Conservation (phyloP, 2,113 vertebrate species). For the Carettochelys insculpta region DNA sequence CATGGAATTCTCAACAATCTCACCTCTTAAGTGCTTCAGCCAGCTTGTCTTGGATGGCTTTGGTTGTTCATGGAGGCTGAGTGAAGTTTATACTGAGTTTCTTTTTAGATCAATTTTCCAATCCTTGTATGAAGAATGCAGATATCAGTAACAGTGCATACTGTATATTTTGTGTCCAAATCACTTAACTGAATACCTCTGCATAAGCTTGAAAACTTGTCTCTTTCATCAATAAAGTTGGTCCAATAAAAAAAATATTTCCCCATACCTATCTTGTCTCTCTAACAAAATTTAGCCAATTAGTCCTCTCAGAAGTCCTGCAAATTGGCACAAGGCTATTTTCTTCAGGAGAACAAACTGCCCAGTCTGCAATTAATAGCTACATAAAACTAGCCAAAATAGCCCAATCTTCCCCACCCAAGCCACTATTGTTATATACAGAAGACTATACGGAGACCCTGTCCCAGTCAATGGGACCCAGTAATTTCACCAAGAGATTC, state of each 20-base stretch:
- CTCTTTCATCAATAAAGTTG: background rate
- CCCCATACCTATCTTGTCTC: background rate
- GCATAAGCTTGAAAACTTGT: background rate
- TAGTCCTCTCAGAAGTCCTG: constrained; percentile 11
- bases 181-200: background rate
- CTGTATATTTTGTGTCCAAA: background rate
- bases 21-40: background rate
- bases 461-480: background rate
- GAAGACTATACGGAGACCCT: background rate
- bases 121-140: background rate
- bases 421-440: background rate
- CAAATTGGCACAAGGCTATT: constrained; percentile 11
- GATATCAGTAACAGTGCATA: background rate
- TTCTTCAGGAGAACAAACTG: background rate
- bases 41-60: background rate
- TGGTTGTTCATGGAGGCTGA: background rate
- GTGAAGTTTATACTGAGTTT: background rate
- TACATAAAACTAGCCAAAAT: background rate
- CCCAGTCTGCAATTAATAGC: constrained; percentile 18
- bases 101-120: background rate
- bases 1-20: background rate
- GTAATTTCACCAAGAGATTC: background rate
- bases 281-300: background rate
- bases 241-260: background rate
- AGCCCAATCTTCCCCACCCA: background rate